Evolutionary conservation across 2,797 vertebrate species (phyloP).

Genomic region (Typhlichthys subterraneus): DNA sequence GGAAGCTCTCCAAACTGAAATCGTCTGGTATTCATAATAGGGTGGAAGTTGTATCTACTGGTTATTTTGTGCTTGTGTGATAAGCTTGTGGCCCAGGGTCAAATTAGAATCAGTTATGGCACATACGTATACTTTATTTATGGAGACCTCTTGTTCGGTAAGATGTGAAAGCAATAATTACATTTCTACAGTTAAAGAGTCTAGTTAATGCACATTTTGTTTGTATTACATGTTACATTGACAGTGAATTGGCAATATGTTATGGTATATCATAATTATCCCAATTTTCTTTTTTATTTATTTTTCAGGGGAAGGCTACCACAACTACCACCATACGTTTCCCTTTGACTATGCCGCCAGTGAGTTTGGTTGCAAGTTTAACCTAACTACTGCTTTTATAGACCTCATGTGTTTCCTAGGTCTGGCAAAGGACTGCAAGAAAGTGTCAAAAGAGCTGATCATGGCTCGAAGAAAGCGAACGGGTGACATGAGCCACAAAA

Average conservation of each 20-base stretch:
- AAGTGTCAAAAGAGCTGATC: slow-evolving; percentile 78
- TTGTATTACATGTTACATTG: not conserved
- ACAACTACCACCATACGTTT: slow-evolving; percentile 97
- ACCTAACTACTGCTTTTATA: slow-evolving; percentile 91
- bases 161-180: too few relatives aligned
- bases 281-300: not conserved
- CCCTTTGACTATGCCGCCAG: slow-evolving; percentile 92
- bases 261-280: not conserved
- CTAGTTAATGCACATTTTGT: too few relatives aligned
- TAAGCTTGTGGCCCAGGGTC: too few relatives aligned
- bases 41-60: slow-evolving; percentile 14
- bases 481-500: slow-evolving; percentile 86
- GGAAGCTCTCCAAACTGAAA: slow-evolving; percentile 11
- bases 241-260: not conserved
- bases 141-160: too few relatives aligned
- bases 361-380: slow-evolving; percentile 88
- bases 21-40: slow-evolving; percentile 8
- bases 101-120: too few relatives aligned
- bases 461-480: slow-evolving; percentile 82
- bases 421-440: slow-evolving; percentile 87
- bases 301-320: slow-evolving; percentile 91
- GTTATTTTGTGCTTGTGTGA: slow-evolving; percentile 23
- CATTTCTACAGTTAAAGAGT: too few relatives aligned
- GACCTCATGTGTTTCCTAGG: slow-evolving; percentile 88
- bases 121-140: too few relatives aligned